Conservation (phyloP, 2,888 invertebrate genomes). For the Ceramica pisi region DNA sequence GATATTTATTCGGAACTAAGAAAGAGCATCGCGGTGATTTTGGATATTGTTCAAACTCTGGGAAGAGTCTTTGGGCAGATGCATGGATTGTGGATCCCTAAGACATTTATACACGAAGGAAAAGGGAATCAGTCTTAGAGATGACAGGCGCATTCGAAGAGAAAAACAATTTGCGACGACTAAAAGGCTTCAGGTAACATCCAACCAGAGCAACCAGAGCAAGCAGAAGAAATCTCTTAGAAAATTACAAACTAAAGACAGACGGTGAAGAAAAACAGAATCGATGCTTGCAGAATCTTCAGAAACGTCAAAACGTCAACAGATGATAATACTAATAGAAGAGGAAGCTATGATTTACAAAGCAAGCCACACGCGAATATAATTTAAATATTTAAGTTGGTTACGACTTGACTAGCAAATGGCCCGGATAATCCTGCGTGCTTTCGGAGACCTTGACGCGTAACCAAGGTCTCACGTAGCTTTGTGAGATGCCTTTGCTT, state of each 20-base stretch:
- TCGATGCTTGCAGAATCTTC: neutral
- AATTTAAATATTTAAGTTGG: slow-evolving; percentile 66
- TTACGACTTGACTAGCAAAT: slow-evolving; percentile 77
- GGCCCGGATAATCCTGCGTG: slow-evolving; percentile 82
- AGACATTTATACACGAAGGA: too few species aligned
- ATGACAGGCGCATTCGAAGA: neutral
- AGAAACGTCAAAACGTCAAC: neutral
- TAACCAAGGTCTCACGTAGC: slow-evolving; percentile 81
- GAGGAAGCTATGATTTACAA: slow-evolving; percentile 63
- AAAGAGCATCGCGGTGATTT: slow-evolving; percentile 17
- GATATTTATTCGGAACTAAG: slow-evolving; percentile 38
- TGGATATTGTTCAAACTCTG: neutral
- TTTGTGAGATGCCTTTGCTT: slow-evolving; percentile 59
- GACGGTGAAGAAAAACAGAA: neutral
- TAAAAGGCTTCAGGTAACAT: too few species aligned
- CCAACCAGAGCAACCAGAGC: neutral
- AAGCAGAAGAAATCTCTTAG: neutral
- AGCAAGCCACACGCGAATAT: slow-evolving; percentile 48
- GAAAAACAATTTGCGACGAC: neutral
- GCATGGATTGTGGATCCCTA: neutral
- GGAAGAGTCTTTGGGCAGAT: neutral
- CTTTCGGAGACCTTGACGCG: slow-evolving; percentile 80
- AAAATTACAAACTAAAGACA: too few species aligned
- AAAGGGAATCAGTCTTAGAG: neutral
- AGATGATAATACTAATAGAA: slow-evolving; percentile 32